Evolutionary conservation across 2,797 vertebrate genomes (phyloP).

Genomic region (Ispidina lecontei): DNA sequence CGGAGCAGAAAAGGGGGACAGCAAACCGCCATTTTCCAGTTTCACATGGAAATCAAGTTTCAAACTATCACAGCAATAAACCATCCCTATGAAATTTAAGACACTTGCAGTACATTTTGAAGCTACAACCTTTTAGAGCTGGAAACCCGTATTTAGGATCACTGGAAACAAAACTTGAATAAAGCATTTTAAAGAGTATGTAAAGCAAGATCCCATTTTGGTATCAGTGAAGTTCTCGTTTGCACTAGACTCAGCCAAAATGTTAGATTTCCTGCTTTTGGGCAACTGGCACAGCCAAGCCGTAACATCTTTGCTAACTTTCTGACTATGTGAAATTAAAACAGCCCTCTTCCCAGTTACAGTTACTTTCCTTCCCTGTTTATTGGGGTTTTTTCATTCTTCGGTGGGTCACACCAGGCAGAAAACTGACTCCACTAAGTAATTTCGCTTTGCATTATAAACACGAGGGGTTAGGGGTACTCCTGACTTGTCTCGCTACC

Average conservation of each 20-base stretch:
- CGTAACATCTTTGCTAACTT: neutral
- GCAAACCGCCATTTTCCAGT: slow-evolving; percentile 31
- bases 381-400: neutral
- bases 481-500: neutral
- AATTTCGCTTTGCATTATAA: accelerated
- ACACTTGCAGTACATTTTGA: neutral
- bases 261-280: too few species aligned
- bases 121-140: neutral
- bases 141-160: neutral
- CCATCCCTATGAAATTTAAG: neutral
- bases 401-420: accelerated
- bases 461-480: accelerated
- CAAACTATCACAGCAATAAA: neutral
- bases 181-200: neutral
- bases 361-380: neutral
- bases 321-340: neutral
- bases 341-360: neutral
- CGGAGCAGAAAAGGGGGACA: neutral
- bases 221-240: neutral
- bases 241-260: neutral
- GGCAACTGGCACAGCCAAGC: too few species aligned
- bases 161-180: neutral
- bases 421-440: neutral
- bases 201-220: neutral
- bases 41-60: slow-evolving; percentile 17